Base-by-base conservation (phyloP, 92 coral and sea anemone species). In the Actinostola sp. region DNA sequence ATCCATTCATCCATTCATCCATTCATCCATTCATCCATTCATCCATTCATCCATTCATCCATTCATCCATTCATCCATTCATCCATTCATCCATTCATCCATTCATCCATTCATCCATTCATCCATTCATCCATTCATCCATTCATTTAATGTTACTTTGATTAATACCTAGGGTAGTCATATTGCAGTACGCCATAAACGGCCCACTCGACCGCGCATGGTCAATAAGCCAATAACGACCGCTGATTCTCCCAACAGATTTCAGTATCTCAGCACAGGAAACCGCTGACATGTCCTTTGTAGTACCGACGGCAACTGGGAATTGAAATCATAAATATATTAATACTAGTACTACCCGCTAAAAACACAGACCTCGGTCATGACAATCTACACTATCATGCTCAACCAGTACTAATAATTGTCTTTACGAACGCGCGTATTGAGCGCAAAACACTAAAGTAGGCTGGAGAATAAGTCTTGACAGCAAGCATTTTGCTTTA, bases 251-350 rank as follows among this genome's bases (percentile, higher is more conserved):
- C 36, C 63, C 63, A 30, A 57, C 39, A 29, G 38, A 6, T n/a
- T 57, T 57, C 39, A 30, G 39, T 27, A 57, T 29, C 27, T 57
- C 63, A 57, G 63, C 63, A 27, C 63, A 57, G 20, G 63, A 57
- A 27, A 57, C 63, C 39, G 63, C 63, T 53, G 63, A 38, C 63
- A 29, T 13, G 12, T 27, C 39, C 4, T 57, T 27, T 16, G 29
- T 26, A 5, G 63, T 57, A 57, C 63, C 63, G 63, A 57, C 63
- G 28, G 63, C 39, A 27, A 57, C 63, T 57, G 11, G 21, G 16
- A 23, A 23, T 8, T 10, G 27, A 19, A 19, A 48, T 3, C 4
- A 9, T 8, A 48, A 17, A 13, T 8, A 48, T 48, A 7, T 13
- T 48, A 13, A 8, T 48, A 8, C 19, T 14, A 8, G 16, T 3